These are phyloP conservation scores for Chiloscyllium punctatum DNA, from an alignment of 2,797 vertebrate genomes.

Conservation along the genomic window DNA sequence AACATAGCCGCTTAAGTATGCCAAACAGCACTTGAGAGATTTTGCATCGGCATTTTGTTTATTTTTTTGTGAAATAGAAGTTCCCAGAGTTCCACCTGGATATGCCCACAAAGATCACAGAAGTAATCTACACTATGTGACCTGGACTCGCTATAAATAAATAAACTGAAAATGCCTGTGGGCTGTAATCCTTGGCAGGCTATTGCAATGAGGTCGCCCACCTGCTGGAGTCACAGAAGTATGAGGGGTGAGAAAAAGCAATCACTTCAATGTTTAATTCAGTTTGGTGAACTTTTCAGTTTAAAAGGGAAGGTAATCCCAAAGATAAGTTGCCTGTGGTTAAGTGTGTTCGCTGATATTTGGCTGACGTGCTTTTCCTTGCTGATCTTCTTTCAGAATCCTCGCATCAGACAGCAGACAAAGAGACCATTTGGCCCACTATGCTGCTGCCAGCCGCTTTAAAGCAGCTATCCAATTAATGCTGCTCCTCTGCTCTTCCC, in stretches of 20 bases:
- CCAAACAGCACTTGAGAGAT: neutral
- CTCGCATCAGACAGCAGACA: neutral
- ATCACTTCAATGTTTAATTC: neutral
- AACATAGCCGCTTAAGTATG: neutral
- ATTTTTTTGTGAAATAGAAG: neutral
- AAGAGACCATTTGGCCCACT: neutral
- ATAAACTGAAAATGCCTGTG: neutral
- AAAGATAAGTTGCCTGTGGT: neutral
- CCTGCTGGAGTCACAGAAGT: neutral
- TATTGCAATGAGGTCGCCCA: neutral
- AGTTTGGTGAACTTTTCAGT: neutral
- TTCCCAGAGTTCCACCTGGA: neutral
- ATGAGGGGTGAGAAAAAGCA: neutral
- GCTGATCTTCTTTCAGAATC: too few species aligned
- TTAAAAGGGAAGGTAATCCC: neutral
- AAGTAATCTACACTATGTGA: neutral
- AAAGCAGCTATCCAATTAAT: neutral
- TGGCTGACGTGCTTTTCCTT: neutral
- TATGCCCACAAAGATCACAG: neutral
- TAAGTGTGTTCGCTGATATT: neutral
- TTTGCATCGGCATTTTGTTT: neutral
- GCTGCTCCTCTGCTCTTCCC: neutral
- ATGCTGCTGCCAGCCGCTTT: neutral
- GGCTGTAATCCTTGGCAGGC: neutral
- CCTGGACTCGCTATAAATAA: neutral